These are phyloP conservation scores for Pedionomus torquatus DNA, from an alignment of 2,113 vertebrate species.

Conservation along the genomic window DNA sequence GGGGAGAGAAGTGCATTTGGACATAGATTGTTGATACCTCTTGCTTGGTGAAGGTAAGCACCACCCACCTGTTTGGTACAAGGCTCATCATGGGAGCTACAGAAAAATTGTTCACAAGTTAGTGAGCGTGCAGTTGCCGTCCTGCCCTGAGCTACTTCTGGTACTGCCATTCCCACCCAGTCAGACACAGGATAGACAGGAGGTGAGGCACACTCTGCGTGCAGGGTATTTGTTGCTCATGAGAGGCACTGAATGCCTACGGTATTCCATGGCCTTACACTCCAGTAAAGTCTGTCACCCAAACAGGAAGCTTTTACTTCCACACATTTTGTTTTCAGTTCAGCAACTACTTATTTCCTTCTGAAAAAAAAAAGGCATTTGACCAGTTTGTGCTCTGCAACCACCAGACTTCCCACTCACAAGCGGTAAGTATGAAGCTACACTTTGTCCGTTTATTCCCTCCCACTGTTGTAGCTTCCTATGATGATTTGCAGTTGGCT, in stretches of 20 bases:
- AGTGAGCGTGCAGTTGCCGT: not conserved
- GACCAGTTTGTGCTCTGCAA: not conserved
- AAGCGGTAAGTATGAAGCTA: not conserved
- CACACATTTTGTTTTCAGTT: not conserved
- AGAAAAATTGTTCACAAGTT: slow-evolving; percentile 29
- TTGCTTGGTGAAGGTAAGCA: not conserved
- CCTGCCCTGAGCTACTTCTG: not conserved
- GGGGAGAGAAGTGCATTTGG: not conserved
- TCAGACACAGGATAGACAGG: not conserved
- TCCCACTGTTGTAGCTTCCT: not conserved
- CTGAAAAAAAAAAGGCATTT: not conserved
- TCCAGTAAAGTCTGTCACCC: not conserved
- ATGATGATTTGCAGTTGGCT: not conserved
- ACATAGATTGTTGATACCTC: not conserved
- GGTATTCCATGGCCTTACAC: not conserved
- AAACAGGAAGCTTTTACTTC: not conserved
- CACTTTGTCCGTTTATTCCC: not conserved
- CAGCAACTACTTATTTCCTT: not conserved
- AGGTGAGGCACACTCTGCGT: not conserved
- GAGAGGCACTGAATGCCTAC: not conserved
- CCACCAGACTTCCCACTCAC: not conserved
- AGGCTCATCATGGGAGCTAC: slow-evolving; percentile 30
- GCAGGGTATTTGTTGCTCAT: not conserved
- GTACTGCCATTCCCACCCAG: not conserved
- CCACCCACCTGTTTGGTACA: slow-evolving; percentile 10